Evolutionary conservation across 2,113 vertebrate genomes (phyloP).

Genomic region (Sander lucioperca): DNA sequence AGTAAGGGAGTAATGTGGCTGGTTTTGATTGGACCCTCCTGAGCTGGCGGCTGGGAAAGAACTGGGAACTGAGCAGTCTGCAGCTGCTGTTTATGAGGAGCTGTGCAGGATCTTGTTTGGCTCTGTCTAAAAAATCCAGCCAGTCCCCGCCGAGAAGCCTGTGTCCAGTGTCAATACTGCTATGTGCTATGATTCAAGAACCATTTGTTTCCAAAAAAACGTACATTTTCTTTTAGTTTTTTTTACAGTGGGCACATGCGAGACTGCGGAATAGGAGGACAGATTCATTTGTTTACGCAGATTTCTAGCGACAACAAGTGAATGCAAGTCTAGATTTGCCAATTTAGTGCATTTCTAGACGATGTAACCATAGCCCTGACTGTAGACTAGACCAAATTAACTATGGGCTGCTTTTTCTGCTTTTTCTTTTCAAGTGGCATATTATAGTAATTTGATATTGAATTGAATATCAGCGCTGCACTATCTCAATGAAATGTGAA

Average conservation of each 20-base stretch:
- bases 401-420: background rate
- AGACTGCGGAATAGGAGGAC: background rate
- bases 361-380: background rate
- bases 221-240: background rate
- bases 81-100: constrained; percentile 78
- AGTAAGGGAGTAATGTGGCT: constrained; percentile 66
- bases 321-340: background rate
- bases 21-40: constrained; percentile 76
- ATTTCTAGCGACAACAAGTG: background rate
- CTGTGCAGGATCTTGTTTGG: constrained; percentile 69
- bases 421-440: background rate
- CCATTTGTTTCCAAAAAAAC: constrained; percentile 32
- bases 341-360: background rate
- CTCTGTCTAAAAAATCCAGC: constrained; percentile 42
- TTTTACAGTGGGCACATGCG: constrained; percentile 1
- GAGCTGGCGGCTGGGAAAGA: constrained; percentile 61
- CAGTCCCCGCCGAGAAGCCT: constrained; percentile 52
- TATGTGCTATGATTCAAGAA: constrained; percentile 37
- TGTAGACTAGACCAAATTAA: background rate
- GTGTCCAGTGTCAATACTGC: constrained; percentile 70
- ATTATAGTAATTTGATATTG: background rate
- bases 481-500: background rate
- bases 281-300: background rate
- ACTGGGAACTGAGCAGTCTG: constrained; percentile 71
- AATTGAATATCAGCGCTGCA: background rate